These are phyloP conservation scores for Parochlus steinenii DNA, from an alignment of 2,888 invertebrate genomes.

Conservation along the genomic window DNA sequence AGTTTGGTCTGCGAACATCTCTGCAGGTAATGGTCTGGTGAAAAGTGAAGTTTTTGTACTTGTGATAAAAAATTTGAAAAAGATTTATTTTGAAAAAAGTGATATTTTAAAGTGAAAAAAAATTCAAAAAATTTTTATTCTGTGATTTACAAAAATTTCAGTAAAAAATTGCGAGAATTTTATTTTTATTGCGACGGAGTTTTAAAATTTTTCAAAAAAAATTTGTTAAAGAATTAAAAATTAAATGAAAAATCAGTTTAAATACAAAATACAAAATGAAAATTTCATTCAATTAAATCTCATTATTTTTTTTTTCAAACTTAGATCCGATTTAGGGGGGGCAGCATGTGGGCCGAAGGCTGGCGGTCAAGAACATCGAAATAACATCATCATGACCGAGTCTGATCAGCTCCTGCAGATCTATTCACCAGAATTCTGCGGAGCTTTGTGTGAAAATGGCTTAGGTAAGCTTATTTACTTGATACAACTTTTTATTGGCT, in stretches of 20 bases:
- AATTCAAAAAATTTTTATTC: not conserved
- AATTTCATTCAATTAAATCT: too few species aligned
- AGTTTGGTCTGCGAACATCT: conserved; percentile 31
- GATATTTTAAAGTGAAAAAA: not conserved
- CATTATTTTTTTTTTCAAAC: conserved; percentile 15
- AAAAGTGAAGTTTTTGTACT: not conserved
- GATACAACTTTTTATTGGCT: too few species aligned
- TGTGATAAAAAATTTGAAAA: too few species aligned
- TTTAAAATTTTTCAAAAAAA: too few species aligned
- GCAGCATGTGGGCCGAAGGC: conserved; percentile 18
- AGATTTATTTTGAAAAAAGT: not conserved
- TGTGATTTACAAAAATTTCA: conserved; percentile 2
- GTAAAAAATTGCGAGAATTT: too few species aligned
- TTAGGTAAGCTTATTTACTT: conserved; percentile 32
- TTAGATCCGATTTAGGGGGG: conserved; percentile 27
- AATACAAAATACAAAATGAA: too few species aligned
- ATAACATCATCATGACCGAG: not conserved
- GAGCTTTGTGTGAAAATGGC: conserved; percentile 39
- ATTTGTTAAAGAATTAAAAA: too few species aligned
- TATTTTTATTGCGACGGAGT: too few species aligned
- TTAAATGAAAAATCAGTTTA: too few species aligned
- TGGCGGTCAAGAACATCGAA: not conserved
- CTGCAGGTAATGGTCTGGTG: conserved; percentile 28
- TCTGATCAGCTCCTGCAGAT: too few species aligned
- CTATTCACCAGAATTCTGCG: conserved; percentile 33